Evolutionary conservation across 2,113 vertebrate species (phyloP), one percentile per base, ranked within the genome.

Genomic region (Oreochromis spilurus): DNA sequence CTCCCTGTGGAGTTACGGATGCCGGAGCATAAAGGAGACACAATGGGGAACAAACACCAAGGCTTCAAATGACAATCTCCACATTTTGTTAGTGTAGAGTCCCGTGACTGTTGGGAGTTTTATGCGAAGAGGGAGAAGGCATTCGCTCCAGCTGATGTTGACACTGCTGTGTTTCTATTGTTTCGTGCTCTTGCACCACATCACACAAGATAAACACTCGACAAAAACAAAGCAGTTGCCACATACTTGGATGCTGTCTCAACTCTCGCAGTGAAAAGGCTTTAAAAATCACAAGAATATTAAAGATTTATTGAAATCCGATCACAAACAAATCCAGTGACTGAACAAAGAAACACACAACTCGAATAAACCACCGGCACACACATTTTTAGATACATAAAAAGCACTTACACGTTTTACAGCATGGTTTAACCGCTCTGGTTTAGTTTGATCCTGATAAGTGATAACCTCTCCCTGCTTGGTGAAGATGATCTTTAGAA

Each of bases 291-390:
- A 50, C 7, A 9, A 75, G 38, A 85, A 45, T 43, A 84, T 87
- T 14, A 83, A 82, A 90, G 19, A 83, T 94, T 94, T 94, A 95
- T 94, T 93, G 31, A 17, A 50, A 87, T 52, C 7, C 7, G 34
- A 83, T 50, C 19, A 90, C 48, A 85, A 65, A 84, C n/a, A 77
- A 70, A 62, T 36, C 57, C 9, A 48, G 36, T 38, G 34, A 85
- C 5, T 9, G 17, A 52, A 87, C 26, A 53, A 45, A 58, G 81
- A 88, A 82, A 85, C 58, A 79, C 16, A 31, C 2, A 58, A 13
- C 14, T 16, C 54, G 81, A 83, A 81, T 21, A 19, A 82, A 48
- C 11, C 26, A 50, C 24, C 9, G 24, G 38, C 34, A 88, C 17
- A 84, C 38, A 86, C 12, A 89, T 36, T 57, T 40, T 62, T 40